Evolutionary conservation across 1,140 invertebrate genomes (phyloP).

Genomic region (Muscidifurax raptorellus): DNA sequence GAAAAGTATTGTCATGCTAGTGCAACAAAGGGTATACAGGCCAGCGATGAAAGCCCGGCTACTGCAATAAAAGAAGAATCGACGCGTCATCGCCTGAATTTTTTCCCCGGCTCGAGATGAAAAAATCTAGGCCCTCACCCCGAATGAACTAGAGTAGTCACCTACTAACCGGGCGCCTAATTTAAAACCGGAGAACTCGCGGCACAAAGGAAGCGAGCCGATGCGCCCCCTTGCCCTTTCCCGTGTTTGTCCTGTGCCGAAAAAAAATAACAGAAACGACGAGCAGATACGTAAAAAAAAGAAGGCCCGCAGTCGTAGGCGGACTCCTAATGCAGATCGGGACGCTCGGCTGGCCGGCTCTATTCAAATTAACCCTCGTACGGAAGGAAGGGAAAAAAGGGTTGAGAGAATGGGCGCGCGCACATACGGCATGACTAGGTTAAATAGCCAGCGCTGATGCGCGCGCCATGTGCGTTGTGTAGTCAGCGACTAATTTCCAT

Average conservation of each 20-base stretch:
- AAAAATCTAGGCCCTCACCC: constrained; percentile 8
- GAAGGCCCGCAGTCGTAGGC: constrained; percentile 66
- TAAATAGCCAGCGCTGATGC: constrained; percentile 56
- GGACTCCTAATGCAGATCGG: constrained; percentile 58
- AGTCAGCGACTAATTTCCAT: constrained; percentile 50
- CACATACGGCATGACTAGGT: constrained; percentile 70
- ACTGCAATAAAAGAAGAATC: background rate
- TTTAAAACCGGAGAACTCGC: background rate
- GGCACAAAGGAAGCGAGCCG: background rate
- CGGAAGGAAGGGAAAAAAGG: constrained; percentile 64
- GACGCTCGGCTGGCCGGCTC: no score
- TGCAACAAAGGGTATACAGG: background rate
- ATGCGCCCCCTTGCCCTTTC: background rate
- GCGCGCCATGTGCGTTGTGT: constrained; percentile 56
- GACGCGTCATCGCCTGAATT: constrained; percentile 6
- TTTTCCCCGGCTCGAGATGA: background rate
- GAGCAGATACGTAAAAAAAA: constrained; percentile 56
- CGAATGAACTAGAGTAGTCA: no score
- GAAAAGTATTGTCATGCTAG: constrained; percentile 27
- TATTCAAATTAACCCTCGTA: constrained; percentile 75
- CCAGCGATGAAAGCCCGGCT: constrained; percentile 52
- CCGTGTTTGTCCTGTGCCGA: background rate
- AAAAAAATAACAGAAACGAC: background rate
- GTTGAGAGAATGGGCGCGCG: constrained; percentile 54
- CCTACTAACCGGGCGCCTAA: background rate